Evolutionary conservation across 2,888 invertebrate species (phyloP).

Genomic region (Temnothorax rugatulus): DNA sequence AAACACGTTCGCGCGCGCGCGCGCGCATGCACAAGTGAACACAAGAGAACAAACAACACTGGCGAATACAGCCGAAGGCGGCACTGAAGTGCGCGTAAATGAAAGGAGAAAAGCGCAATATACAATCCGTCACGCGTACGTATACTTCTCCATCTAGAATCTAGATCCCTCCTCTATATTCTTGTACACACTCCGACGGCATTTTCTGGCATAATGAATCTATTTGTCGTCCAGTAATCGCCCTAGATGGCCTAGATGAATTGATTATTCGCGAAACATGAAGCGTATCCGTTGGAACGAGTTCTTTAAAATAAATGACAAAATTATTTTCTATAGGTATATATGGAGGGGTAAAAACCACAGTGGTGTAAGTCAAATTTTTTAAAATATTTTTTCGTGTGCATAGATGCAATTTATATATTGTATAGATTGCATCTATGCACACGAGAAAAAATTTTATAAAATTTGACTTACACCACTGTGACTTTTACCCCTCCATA

Average conservation of each 20-base stretch:
- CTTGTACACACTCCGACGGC: background rate
- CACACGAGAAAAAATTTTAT: too few relatives aligned
- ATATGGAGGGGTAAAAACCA: too few relatives aligned
- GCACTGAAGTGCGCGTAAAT: slow-evolving; percentile 17
- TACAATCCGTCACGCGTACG: slow-evolving; percentile 26
- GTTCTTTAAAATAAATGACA: background rate
- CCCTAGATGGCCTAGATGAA: background rate
- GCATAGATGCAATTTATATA: too few relatives aligned
- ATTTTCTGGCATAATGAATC: slow-evolving; percentile 27
- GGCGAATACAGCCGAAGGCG: background rate
- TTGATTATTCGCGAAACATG: background rate
- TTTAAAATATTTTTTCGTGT: too few relatives aligned
- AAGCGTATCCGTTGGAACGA: background rate
- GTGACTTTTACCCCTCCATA: too few relatives aligned
- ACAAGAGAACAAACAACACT: slow-evolving; percentile 23
- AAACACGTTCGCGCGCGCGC: slow-evolving; percentile 28
- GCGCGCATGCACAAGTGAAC: slow-evolving; percentile 12
- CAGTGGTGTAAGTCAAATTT: too few relatives aligned
- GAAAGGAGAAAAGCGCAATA: slow-evolving; percentile 35
- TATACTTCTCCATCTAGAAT: slow-evolving; percentile 2
- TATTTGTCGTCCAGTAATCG: slow-evolving; percentile 36
- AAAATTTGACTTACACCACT: too few relatives aligned
- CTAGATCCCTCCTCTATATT: background rate
- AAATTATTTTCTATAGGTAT: too few relatives aligned
- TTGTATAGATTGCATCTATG: too few relatives aligned